Evolutionary conservation across 2,113 vertebrate species (phyloP).

Genomic region (Larimichthys polyactis): DNA sequence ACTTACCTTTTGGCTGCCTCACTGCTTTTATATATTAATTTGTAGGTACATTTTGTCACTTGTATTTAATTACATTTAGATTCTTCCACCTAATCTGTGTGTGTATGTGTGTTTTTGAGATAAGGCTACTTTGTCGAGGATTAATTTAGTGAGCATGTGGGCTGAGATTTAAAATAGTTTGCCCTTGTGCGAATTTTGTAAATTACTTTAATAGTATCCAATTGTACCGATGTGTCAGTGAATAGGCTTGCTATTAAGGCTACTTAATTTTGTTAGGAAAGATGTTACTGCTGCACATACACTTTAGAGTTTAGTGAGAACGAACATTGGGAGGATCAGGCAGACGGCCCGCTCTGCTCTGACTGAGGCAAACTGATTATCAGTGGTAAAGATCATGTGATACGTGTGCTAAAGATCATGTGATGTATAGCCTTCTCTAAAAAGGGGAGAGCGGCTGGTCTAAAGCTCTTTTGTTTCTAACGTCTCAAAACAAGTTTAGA

Average conservation of each 20-base stretch:
- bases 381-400: slow-evolving; percentile 70
- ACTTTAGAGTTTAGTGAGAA: not conserved
- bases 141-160: not conserved
- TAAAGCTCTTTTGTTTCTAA: slow-evolving; percentile 27
- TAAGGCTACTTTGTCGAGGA: not conserved
- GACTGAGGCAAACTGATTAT: slow-evolving; percentile 67
- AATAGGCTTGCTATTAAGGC: not conserved
- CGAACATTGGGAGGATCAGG: slow-evolving; percentile 20
- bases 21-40: slow-evolving; percentile 17
- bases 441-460: slow-evolving; percentile 42
- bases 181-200: not conserved
- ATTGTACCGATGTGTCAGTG: not conserved
- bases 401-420: slow-evolving; percentile 63
- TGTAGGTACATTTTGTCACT: slow-evolving; percentile 14
- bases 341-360: slow-evolving; percentile 7
- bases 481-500: too few relatives aligned
- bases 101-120: not conserved
- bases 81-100: not conserved
- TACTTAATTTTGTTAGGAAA: not conserved
- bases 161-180: not conserved
- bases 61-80: slow-evolving; percentile 3
- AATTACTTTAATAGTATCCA: slow-evolving; percentile 1
- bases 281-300: not conserved
- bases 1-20: slow-evolving; percentile 19
- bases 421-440: slow-evolving; percentile 48